A percentile compares a stretch with the other conserved stretches of the same genome.
phyloP scores from a whole-genome alignment of 2,888 invertebrate genomes.

The Dromius quadrimaculatus region DNA sequence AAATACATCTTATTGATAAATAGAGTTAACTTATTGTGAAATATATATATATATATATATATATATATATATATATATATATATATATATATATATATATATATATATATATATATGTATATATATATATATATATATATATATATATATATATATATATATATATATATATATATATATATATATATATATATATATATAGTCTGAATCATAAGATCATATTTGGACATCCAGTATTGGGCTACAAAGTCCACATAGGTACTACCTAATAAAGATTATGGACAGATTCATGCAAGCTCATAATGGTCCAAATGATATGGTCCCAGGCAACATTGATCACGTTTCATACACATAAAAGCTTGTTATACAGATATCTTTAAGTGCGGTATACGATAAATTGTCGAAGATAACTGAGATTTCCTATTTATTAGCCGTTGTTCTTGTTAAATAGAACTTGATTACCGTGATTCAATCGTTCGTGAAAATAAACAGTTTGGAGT shows the following conservation, averaged over 20 bases:
- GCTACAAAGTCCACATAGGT: not conserved
- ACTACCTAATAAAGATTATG: conserved; percentile 2
- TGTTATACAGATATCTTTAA: conserved; percentile 8
- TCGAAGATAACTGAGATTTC: too few species aligned
- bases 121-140: too few species aligned
- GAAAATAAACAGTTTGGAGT: not conserved
- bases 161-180: too few species aligned
- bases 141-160: too few species aligned
- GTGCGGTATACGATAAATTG: conserved; percentile 14
- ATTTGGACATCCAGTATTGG: conserved; percentile 21
- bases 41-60: too few species aligned
- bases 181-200: too few species aligned
- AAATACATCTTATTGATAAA: too few species aligned
- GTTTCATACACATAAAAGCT: conserved; percentile 12
- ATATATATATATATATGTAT: too few species aligned
- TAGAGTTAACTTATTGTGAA: too few species aligned
- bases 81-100: too few species aligned
- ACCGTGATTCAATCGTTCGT: not conserved
- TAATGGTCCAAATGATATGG: conserved; percentile 39
- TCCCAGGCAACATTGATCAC: conserved; percentile 42
- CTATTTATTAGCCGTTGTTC: too few species aligned
- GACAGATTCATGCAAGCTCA: conserved; percentile 28
- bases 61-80: too few species aligned
- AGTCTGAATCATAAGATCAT: conserved; percentile 22
- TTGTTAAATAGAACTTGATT: conserved; percentile 7